A percentile compares a stretch with the other conserved stretches of the same genome.
Conservation (phyloP, 2,888 invertebrate species). For the Apoda limacodes region DNA sequence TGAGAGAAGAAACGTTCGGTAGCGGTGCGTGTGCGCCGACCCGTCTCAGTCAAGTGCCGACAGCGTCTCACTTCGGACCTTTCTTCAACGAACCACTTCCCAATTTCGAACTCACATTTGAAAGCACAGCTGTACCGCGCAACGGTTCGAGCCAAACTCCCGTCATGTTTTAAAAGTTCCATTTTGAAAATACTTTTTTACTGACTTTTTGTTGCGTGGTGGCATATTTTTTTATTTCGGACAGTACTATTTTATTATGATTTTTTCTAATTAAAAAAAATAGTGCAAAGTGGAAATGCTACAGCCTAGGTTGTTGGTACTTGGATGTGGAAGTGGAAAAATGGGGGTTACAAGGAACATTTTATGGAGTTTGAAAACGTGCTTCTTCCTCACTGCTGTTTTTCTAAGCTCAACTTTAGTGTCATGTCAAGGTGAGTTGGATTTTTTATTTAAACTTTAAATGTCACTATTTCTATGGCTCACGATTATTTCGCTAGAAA, state of each 20-base stretch:
- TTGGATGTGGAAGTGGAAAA: conserved; percentile 38
- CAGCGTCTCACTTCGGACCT: conserved; percentile 32
- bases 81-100: conserved; percentile 3
- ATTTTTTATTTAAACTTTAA: conserved; percentile 17
- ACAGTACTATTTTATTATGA: conserved; percentile 17
- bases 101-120: conserved; percentile 15
- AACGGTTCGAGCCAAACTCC: conserved; percentile 10
- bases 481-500: conserved; percentile 7
- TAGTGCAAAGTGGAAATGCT: conserved; percentile 49
- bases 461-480: conserved; percentile 10
- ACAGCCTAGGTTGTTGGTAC: conserved; percentile 45
- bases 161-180: conserved; percentile 2
- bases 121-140: conserved; percentile 14
- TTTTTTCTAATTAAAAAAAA: conserved; percentile 25
- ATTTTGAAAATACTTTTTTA: no score
- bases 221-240: no score
- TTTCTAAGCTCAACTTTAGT: conserved; percentile 33
- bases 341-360: conserved; percentile 31
- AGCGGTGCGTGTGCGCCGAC: conserved; percentile 28
- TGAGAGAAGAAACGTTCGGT: conserved; percentile 31
- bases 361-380: conserved; percentile 25
- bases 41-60: conserved; percentile 40
- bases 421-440: conserved; percentile 56
- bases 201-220: no score
- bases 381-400: conserved; percentile 31